A percentile compares a stretch with the other conserved stretches of the same genome.
Conservation (phyloP, 2,797 vertebrate genomes). For the Nothura maculosa region DNA sequence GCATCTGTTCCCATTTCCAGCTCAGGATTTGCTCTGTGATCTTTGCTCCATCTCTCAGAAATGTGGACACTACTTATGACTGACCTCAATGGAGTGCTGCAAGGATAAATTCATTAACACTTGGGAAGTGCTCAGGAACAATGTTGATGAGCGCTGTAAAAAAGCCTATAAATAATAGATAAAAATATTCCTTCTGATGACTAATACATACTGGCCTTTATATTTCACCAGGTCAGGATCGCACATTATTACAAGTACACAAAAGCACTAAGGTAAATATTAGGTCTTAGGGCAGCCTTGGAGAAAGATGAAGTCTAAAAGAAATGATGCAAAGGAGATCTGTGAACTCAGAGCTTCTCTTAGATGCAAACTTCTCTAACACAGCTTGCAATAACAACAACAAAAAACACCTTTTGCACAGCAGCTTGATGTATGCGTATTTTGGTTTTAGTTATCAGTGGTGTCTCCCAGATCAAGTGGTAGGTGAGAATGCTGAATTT, state of each 20-base stretch:
- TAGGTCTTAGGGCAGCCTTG: background rate
- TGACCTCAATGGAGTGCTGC: background rate
- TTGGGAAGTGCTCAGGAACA: background rate
- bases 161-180: background rate
- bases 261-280: background rate
- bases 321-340: background rate
- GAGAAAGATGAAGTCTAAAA: background rate
- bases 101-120: background rate
- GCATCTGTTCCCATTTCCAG: background rate
- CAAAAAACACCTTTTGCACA: background rate
- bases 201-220: background rate
- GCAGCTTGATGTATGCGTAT: fast-evolving
- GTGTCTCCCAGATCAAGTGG: background rate
- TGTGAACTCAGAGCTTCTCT: background rate
- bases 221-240: background rate
- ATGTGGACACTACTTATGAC: background rate
- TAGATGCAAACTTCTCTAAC: background rate
- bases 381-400: background rate
- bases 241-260: background rate
- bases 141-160: background rate
- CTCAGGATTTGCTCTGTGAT: background rate
- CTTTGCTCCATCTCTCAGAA: background rate
- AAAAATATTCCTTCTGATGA: background rate
- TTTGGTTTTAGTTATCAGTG: background rate
- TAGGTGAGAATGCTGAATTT: background rate